Evolutionary conservation across 2,113 vertebrate species (phyloP).

Genomic region (Siphamia tubifer): DNA sequence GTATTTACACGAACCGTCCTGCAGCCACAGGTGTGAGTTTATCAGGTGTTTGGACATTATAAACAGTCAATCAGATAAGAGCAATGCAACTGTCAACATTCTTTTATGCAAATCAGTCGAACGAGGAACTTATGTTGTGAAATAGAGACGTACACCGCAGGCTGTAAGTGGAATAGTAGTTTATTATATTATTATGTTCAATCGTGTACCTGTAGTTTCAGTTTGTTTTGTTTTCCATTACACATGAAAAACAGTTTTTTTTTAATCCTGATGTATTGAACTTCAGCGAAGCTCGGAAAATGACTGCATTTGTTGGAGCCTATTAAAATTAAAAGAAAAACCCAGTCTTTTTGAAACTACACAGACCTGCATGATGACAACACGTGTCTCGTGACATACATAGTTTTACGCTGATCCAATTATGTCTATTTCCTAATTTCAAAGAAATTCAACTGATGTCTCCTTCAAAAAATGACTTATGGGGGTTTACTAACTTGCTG

Average conservation of each 20-base stretch:
- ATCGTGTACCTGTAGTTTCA: no score
- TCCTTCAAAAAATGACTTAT: constrained; percentile 18
- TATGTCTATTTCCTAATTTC: neutral
- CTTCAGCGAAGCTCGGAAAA: neutral
- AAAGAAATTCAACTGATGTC: neutral
- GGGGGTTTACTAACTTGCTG: constrained; percentile 6
- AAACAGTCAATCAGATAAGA: neutral
- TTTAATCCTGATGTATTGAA: neutral
- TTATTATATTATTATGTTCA: neutral
- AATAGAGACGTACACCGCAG: neutral
- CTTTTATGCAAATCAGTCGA: neutral
- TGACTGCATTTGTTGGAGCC: neutral
- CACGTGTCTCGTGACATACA: neutral
- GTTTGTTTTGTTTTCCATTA: no score
- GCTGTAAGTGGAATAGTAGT: neutral
- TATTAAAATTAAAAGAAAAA: no score
- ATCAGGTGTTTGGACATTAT: neutral
- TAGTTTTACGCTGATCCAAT: neutral
- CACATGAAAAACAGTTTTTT: no score
- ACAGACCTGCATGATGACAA: no score
- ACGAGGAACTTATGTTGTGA: neutral
- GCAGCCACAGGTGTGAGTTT: constrained; percentile 19
- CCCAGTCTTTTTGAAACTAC: no score
- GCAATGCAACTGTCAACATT: neutral
- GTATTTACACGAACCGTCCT: constrained; percentile 21